Percentiles rank a stretch among this genome's conserved stretches.
Conservation (phyloP, 2,888 invertebrate species). For the Synanthedon formicaeformis region DNA sequence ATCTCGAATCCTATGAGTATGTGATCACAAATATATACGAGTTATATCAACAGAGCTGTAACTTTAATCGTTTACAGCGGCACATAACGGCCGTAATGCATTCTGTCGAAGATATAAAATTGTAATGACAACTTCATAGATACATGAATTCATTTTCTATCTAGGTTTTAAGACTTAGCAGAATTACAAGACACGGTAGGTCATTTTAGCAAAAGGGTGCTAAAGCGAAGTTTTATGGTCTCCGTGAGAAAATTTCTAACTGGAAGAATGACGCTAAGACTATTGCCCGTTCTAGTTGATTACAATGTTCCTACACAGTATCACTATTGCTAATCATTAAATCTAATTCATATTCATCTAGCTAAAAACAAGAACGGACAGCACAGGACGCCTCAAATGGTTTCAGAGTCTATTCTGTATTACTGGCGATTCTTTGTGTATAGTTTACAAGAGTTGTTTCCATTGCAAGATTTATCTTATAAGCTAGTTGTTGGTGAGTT, state of each 20-base stretch:
- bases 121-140: neutral
- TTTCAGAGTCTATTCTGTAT: too few relatives aligned
- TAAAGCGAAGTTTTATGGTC: constrained; percentile 50
- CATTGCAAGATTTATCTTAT: too few relatives aligned
- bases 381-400: too few relatives aligned
- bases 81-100: neutral
- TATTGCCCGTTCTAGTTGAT: neutral
- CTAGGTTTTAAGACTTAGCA: constrained; percentile 36
- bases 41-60: constrained; percentile 8
- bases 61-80: neutral
- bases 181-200: constrained; percentile 23
- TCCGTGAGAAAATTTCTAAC: constrained; percentile 41
- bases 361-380: constrained; percentile 24
- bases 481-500: too few relatives aligned
- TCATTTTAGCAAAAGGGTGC: constrained; percentile 47
- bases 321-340: constrained; percentile 22
- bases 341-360: constrained; percentile 21
- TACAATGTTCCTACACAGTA: constrained; percentile 1
- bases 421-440: too few relatives aligned
- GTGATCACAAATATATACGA: constrained; percentile 20
- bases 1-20: constrained; percentile 29
- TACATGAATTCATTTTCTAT: constrained; percentile 38
- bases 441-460: too few relatives aligned
- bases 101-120: neutral
- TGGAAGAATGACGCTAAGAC: constrained; percentile 20